phyloP scores from a whole-genome alignment of 2,888 invertebrate genomes.

The Melanostoma scalare region DNA sequence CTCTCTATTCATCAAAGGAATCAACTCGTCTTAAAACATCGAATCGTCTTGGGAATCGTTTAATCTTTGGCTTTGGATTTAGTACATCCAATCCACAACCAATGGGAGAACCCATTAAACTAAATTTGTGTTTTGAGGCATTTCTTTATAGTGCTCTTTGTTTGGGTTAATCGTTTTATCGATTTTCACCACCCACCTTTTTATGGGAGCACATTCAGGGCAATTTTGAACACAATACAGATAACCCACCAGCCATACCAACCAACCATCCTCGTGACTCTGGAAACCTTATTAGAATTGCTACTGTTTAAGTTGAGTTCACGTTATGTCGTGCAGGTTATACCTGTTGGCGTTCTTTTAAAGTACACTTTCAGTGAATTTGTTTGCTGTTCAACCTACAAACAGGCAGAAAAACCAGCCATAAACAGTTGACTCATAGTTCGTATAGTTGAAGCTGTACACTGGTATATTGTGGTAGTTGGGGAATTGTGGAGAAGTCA shows the following conservation, averaged over 20 bases:
- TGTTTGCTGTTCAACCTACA: neutral
- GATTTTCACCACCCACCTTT: conserved; percentile 4
- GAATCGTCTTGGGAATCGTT: too few relatives aligned
- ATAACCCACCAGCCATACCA: too few relatives aligned
- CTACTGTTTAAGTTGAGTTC: conserved; percentile 1
- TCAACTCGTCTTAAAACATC: too few relatives aligned
- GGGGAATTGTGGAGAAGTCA: neutral
- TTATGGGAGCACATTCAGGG: too few relatives aligned
- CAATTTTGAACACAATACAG: too few relatives aligned
- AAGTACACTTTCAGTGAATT: conserved; percentile 6
- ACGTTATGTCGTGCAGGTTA: conserved; percentile 10
- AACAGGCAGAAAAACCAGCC: too few relatives aligned
- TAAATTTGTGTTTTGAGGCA: too few relatives aligned
- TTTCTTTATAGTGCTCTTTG: neutral
- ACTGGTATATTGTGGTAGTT: neutral
- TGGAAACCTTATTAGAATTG: conserved; percentile 18
- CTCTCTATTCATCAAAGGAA: too few relatives aligned
- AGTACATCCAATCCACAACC: too few relatives aligned
- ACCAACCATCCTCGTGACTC: neutral
- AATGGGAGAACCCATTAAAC: too few relatives aligned
- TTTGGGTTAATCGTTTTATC: conserved; percentile 29
- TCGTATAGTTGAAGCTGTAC: neutral
- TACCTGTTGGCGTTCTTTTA: neutral
- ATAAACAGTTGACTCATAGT: neutral
- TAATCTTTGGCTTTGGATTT: too few relatives aligned